A percentile compares a stretch with the other conserved stretches of the same genome.
These are phyloP conservation scores for Amazona vittata DNA, from an alignment of 2,113 vertebrate genomes.

Conservation along the genomic window DNA sequence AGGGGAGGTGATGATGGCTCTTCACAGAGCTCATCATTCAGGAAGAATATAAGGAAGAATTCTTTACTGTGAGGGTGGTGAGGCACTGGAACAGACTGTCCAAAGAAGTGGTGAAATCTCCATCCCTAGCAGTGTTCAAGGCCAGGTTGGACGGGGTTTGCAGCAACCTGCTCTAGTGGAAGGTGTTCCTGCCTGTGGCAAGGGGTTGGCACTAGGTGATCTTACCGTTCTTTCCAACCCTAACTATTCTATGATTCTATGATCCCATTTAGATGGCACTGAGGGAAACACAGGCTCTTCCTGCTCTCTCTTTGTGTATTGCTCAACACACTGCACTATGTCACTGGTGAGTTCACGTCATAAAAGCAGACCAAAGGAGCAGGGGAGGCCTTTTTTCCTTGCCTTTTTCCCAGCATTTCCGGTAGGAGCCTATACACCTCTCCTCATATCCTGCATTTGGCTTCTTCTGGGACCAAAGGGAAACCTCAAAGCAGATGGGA, in stretches of 20 bases:
- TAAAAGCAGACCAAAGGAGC: slow-evolving; percentile 11
- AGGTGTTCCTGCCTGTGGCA: not conserved
- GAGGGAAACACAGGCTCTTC: not conserved
- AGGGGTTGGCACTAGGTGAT: not conserved
- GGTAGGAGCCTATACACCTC: slow-evolving; percentile 60
- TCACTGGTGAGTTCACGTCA: slow-evolving; percentile 26
- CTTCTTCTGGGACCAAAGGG: slow-evolving; percentile 63
- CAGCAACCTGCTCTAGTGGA: not conserved
- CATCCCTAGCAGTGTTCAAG: not conserved
- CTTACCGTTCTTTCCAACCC: not conserved
- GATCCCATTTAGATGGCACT: accelerated
- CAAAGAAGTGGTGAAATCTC: not conserved
- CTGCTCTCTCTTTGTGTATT: not conserved
- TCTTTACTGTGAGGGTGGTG: not conserved
- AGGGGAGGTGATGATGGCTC: not conserved
- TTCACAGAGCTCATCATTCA: not conserved
- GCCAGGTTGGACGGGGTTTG: not conserved
- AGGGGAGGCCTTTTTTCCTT: not conserved
- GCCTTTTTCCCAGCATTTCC: slow-evolving; percentile 64
- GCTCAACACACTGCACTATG: not conserved
- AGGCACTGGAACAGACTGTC: not conserved
- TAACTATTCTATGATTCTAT: not conserved
- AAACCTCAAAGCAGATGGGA: slow-evolving; percentile 77
- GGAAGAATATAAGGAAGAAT: not conserved
- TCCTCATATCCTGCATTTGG: slow-evolving; percentile 76